These are phyloP conservation scores for Tanypteryx hageni DNA, from an alignment of 2,888 invertebrate genomes.

Conservation along the genomic window DNA sequence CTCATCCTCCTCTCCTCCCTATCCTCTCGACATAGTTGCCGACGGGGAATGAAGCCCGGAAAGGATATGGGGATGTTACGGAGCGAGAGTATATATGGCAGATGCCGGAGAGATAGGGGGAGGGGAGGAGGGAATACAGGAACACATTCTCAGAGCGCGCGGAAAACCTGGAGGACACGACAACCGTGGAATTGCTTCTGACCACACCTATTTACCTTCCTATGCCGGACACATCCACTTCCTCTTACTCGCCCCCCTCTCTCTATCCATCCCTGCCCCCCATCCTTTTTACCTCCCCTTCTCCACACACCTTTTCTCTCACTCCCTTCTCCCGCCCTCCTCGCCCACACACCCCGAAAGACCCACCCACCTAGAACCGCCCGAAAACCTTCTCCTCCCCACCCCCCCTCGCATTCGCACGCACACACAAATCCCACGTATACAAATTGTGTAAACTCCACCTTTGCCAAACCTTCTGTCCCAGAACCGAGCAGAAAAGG, in stretches of 20 bases:
- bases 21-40: not conserved
- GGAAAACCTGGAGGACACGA: slow-evolving; percentile 51
- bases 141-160: slow-evolving; percentile 6
- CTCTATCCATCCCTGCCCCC: not conserved
- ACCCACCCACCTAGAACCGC: not conserved
- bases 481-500: not conserved
- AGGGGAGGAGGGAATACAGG: not conserved
- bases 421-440: not conserved
- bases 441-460: slow-evolving; percentile 54
- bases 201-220: slow-evolving; percentile 56
- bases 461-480: not conserved
- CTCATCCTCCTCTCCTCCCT: not conserved
- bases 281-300: not conserved
- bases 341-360: not conserved
- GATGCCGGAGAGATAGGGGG: not conserved
- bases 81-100: slow-evolving; percentile 13
- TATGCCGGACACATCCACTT: slow-evolving; percentile 2
- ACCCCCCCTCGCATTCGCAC: not conserved
- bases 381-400: not conserved
- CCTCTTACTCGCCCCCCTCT: not conserved
- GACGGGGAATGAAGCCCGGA: not conserved
- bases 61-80: not conserved
- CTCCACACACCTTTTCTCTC: slow-evolving; percentile 11
- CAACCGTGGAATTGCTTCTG: slow-evolving; percentile 56
- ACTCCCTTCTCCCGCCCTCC: not conserved